Evolutionary conservation across 2,113 vertebrate species (phyloP).

Genomic region (Oryctolagus cuniculus): DNA sequence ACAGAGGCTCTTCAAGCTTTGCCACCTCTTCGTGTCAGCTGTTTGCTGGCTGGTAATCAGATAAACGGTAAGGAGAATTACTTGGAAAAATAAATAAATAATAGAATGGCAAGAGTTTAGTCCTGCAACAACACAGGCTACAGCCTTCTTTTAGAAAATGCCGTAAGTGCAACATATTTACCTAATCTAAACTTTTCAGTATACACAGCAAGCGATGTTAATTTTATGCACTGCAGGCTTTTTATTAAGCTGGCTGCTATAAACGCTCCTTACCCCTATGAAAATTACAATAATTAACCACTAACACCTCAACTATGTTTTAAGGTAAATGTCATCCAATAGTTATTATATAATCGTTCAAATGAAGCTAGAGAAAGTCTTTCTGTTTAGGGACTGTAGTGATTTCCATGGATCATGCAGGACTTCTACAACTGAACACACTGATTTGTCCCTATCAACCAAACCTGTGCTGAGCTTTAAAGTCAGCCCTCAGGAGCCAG

Average conservation of each 20-base stretch:
- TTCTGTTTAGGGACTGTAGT: slow-evolving; percentile 79
- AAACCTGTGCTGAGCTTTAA: slow-evolving; percentile 76
- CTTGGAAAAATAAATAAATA: slow-evolving; percentile 88
- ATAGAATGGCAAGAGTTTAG: slow-evolving; percentile 87
- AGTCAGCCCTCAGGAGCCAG: slow-evolving; percentile 40
- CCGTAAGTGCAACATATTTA: slow-evolving; percentile 85
- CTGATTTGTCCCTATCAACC: slow-evolving; percentile 83
- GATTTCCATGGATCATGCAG: slow-evolving; percentile 85
- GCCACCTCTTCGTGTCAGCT: slow-evolving; percentile 92
- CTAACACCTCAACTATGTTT: slow-evolving; percentile 89
- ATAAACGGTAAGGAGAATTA: slow-evolving; percentile 92
- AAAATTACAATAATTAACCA: slow-evolving; percentile 90
- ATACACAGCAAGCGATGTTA: slow-evolving; percentile 83
- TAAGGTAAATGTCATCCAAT: slow-evolving; percentile 87
- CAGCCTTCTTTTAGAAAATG: slow-evolving; percentile 86
- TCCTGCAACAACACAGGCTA: slow-evolving; percentile 81
- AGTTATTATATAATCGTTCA: slow-evolving; percentile 84
- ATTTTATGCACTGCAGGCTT: slow-evolving; percentile 87
- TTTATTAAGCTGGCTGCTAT: slow-evolving; percentile 80
- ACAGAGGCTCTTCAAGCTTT: slow-evolving; percentile 92
- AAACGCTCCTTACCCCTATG: slow-evolving; percentile 84
- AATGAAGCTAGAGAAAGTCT: slow-evolving; percentile 79
- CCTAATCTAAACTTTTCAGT: slow-evolving; percentile 87
- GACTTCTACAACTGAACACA: slow-evolving; percentile 87
- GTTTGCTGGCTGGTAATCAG: slow-evolving; percentile 92